Evolutionary conservation across 2,888 invertebrate species (phyloP).

Genomic region (Helleia helle): DNA sequence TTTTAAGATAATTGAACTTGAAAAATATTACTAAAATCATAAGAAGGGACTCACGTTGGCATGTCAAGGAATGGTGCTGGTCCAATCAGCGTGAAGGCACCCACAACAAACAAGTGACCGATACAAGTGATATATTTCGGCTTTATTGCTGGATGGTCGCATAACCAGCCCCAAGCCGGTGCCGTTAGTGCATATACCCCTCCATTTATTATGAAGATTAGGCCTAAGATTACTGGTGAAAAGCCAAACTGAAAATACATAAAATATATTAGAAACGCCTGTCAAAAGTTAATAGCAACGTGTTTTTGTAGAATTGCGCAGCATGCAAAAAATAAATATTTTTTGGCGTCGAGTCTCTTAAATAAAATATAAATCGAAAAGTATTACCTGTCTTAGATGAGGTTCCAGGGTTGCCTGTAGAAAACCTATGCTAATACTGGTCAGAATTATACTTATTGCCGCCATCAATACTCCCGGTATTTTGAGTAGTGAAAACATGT

Average conservation of each 20-base stretch:
- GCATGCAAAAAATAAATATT: background rate
- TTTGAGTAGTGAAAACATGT: slow-evolving; percentile 76
- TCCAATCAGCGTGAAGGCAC: slow-evolving; percentile 83
- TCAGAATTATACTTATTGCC: slow-evolving; percentile 81
- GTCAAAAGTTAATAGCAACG: no score
- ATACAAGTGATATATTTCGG: slow-evolving; percentile 80
- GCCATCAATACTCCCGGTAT: slow-evolving; percentile 84
- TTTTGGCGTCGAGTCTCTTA: no score
- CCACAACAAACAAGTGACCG: slow-evolving; percentile 78
- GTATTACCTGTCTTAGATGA: slow-evolving; percentile 79
- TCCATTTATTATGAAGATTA: slow-evolving; percentile 90
- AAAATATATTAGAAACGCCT: no score
- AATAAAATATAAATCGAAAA: no score
- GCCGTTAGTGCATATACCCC: slow-evolving; percentile 86
- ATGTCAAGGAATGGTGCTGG: slow-evolving; percentile 84
- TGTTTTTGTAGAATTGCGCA: no score
- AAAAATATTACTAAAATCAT: no score
- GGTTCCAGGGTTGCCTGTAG: slow-evolving; percentile 91
- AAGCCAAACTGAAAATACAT: slow-evolving; percentile 75
- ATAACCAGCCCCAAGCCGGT: slow-evolving; percentile 86
- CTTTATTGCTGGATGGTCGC: slow-evolving; percentile 76
- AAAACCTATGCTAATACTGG: slow-evolving; percentile 89
- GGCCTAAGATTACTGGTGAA: slow-evolving; percentile 80
- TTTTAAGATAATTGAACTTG: no score
- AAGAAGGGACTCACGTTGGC: slow-evolving; percentile 27